A percentile compares a stretch with the other conserved stretches of the same genome.
Conservation (phyloP, 1,140 invertebrate genomes). For the Trachymyrmex cornetzi region DNA sequence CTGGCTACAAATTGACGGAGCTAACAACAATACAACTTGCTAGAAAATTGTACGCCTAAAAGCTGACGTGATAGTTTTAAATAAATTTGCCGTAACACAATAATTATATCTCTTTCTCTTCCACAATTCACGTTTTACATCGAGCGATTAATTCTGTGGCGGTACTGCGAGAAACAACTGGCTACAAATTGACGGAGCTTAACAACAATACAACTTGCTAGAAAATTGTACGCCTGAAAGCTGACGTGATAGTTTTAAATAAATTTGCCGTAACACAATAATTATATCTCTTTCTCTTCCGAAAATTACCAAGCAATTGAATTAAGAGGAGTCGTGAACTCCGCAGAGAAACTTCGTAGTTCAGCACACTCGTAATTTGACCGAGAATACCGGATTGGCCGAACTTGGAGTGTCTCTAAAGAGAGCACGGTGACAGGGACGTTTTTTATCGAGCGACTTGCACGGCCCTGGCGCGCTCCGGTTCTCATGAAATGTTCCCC, state of each 20-base stretch:
- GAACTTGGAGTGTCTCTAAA: constrained; percentile 22
- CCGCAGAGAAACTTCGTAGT: neutral
- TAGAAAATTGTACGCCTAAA: neutral
- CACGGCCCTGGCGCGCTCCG: constrained; percentile 77
- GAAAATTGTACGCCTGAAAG: neutral
- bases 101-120: neutral
- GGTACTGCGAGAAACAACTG: neutral
- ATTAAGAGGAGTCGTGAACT: constrained; percentile 24
- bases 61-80: neutral
- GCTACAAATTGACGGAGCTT: neutral
- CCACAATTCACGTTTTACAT: too few species aligned
- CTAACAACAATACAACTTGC: neutral
- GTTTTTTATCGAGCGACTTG: constrained; percentile 28
- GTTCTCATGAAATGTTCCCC: constrained; percentile 82
- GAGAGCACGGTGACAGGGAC: constrained; percentile 33
- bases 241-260: constrained; percentile 3
- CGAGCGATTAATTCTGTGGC: neutral
- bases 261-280: neutral
- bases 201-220: neutral
- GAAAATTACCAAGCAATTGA: constrained; percentile 14
- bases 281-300: neutral
- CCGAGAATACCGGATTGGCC: constrained; percentile 19
- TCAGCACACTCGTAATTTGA: neutral
- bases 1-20: neutral
- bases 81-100: neutral